phyloP scores from a whole-genome alignment of 2,113 vertebrate species.

The Platichthys stellatus region DNA sequence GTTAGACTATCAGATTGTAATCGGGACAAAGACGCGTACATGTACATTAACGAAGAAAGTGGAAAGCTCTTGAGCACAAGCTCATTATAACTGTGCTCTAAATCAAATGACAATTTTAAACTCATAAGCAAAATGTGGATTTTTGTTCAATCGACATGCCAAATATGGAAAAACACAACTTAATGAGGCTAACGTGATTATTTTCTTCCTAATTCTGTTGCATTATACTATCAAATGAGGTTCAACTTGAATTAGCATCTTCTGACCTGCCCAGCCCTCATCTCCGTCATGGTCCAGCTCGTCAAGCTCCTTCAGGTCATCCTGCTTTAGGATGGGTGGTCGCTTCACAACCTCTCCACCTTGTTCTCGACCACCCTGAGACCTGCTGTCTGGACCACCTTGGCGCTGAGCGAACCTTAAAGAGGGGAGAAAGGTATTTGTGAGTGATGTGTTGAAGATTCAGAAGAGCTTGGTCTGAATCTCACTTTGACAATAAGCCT shows the following conservation, averaged over 20 bases:
- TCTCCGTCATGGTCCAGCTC: slow-evolving; percentile 93
- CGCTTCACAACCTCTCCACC: slow-evolving; percentile 87
- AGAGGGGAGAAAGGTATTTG: background rate
- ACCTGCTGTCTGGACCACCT: slow-evolving; percentile 84
- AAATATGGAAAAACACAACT: no score
- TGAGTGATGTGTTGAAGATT: background rate
- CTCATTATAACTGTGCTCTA: background rate
- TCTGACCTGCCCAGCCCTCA: slow-evolving; percentile 92
- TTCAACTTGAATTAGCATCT: background rate
- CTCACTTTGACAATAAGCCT: background rate
- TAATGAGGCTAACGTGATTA: no score
- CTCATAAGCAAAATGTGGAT: no score
- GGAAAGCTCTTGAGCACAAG: background rate
- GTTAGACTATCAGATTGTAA: background rate
- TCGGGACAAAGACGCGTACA: no score
- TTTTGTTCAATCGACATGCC: no score
- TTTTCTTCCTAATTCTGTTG: no score
- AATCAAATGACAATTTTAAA: background rate
- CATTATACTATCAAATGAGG: no score
- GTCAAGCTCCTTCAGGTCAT: slow-evolving; percentile 94
- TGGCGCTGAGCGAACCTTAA: slow-evolving; percentile 88
- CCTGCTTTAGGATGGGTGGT: slow-evolving; percentile 93
- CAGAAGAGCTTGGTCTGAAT: background rate
- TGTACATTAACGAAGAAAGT: background rate
- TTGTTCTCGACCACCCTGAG: slow-evolving; percentile 81